Evolutionary conservation across 2,888 invertebrate species (phyloP).

Genomic region (Cheilosia pagana): DNA sequence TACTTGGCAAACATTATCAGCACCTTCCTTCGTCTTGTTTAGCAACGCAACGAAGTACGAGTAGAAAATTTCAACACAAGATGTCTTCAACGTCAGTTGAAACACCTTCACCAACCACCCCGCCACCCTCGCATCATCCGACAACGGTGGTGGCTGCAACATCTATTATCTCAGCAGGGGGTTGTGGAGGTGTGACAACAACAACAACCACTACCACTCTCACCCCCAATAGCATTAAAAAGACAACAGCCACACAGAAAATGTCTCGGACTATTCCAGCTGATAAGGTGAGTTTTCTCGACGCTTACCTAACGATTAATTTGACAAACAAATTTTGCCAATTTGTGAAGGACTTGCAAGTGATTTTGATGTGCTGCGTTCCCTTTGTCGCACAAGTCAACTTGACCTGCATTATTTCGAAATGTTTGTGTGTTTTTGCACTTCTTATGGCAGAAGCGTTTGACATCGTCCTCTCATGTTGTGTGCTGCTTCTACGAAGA

Average conservation of each 20-base stretch:
- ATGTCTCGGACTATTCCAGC: constrained; percentile 93
- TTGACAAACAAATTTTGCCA: neutral
- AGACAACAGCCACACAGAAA: constrained; percentile 78
- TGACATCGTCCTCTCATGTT: constrained; percentile 37
- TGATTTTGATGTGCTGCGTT: neutral
- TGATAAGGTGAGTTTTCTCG: constrained; percentile 88
- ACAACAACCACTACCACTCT: constrained; percentile 68
- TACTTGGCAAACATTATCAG: constrained; percentile 6
- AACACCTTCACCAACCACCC: constrained; percentile 78
- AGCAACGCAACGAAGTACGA: constrained; percentile 45
- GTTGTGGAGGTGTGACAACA: constrained; percentile 74
- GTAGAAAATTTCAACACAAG: constrained; percentile 73
- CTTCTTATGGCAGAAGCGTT: constrained; percentile 55
- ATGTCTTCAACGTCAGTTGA: constrained; percentile 79
- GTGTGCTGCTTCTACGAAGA: constrained; percentile 8
- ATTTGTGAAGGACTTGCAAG: constrained; percentile 39
- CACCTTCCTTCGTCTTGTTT: constrained; percentile 10
- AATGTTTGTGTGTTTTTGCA: constrained; percentile 15
- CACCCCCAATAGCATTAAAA: constrained; percentile 73
- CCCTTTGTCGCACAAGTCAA: constrained; percentile 36
- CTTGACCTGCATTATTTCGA: constrained; percentile 62
- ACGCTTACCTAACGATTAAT: neutral
- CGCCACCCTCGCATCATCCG: constrained; percentile 75
- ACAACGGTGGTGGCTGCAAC: constrained; percentile 74
- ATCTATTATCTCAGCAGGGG: constrained; percentile 66